Percentiles rank a stretch among this genome's conserved stretches.
phyloP scores from a whole-genome alignment of 2,797 vertebrate genomes.

The Hydrolagus colliei region DNA sequence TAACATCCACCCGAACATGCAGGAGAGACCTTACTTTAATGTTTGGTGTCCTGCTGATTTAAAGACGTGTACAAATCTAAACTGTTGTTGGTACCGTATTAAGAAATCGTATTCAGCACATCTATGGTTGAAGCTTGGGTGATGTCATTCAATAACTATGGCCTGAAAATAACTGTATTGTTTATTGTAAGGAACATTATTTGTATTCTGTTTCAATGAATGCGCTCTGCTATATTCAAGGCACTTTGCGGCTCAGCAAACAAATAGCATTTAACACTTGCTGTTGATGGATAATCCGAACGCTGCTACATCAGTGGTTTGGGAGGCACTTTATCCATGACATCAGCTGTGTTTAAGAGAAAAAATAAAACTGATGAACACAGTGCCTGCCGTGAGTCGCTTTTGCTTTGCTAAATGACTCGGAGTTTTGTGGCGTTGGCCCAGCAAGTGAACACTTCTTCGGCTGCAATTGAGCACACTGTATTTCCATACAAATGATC shows the following conservation, averaged over 20 bases:
- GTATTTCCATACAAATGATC: not conserved
- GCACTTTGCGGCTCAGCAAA: not conserved
- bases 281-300: conserved; percentile 4
- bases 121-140: no score
- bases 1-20: no score
- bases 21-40: no score
- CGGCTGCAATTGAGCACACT: not conserved
- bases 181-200: not conserved
- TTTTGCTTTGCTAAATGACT: not conserved
- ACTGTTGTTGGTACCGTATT: no score
- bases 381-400: not conserved
- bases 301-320: not conserved
- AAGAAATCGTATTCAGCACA: no score
- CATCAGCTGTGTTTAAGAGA: not conserved
- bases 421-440: not conserved
- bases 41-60: no score
- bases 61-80: no score
- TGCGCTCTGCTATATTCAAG: not conserved
- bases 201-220: conserved; percentile 6
- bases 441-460: not conserved
- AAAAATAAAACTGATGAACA: not conserved
- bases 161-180: not conserved
- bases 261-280: not conserved
- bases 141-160: not conserved
- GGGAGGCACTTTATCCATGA: not conserved